A percentile compares a stretch with the other conserved stretches of the same genome.
Conservation (phyloP, 1,140 invertebrate genomes). For the Daktulosphaira vitifoliae region DNA sequence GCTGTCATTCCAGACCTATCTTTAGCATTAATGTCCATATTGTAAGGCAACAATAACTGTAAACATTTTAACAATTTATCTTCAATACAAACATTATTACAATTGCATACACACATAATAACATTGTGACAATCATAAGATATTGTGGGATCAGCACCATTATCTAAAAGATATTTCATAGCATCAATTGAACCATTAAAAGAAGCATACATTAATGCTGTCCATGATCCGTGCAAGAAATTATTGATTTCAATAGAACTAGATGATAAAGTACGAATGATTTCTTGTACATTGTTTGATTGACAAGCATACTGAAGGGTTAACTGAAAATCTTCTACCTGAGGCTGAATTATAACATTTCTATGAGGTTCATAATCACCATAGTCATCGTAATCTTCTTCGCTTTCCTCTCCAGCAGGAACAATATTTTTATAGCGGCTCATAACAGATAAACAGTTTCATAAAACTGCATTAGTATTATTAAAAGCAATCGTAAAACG, state of each 20-base stretch:
- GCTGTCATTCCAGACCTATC: conserved; percentile 14
- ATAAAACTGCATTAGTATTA: no score
- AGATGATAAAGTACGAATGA: not conserved
- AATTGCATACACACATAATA: conserved; percentile 25
- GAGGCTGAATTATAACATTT: not conserved
- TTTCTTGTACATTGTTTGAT: conserved; percentile 12
- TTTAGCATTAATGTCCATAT: conserved; percentile 2
- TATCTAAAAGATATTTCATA: conserved; percentile 12
- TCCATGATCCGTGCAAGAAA: not conserved
- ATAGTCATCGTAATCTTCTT: conserved; percentile 15
- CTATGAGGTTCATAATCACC: not conserved
- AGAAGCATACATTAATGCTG: conserved; percentile 10
- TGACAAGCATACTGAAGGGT: not conserved
- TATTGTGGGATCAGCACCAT: conserved; percentile 11
- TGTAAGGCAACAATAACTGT: not conserved
- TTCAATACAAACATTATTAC: not conserved
- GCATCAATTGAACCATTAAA: conserved; percentile 18
- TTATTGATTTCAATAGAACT: not conserved
- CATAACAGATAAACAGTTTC: not conserved
- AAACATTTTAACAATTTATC: conserved; percentile 12
- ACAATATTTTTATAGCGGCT: not conserved
- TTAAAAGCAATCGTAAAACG: no score
- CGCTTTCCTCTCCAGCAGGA: conserved; percentile 8
- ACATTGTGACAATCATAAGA: conserved; percentile 14
- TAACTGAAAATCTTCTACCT: not conserved